A percentile compares a stretch with the other conserved stretches of the same genome.
Conservation (phyloP, 2,113 vertebrate genomes). For the Seriola rivoliana region DNA sequence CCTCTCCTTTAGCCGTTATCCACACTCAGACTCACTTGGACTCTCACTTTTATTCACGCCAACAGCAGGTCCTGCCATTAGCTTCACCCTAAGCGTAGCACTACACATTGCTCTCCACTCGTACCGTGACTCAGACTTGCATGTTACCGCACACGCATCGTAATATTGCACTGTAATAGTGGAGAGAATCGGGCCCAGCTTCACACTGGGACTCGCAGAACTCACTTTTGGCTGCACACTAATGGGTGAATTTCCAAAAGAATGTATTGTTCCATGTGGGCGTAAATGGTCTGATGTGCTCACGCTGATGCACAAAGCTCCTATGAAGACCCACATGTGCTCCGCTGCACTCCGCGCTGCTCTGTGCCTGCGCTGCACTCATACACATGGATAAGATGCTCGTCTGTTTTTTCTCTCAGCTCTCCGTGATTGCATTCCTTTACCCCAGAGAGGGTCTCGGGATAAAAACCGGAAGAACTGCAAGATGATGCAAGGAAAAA, state of each 20-base stretch:
- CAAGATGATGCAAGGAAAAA: neutral
- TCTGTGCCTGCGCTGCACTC: constrained; percentile 26
- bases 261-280: constrained; percentile 47
- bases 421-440: neutral
- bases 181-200: constrained; percentile 3
- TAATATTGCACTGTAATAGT: neutral
- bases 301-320: constrained; percentile 52
- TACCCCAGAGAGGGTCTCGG: neutral
- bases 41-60: constrained; percentile 30
- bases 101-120: constrained; percentile 3
- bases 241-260: constrained; percentile 39
- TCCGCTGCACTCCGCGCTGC: constrained; percentile 28
- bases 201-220: constrained; percentile 23
- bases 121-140: constrained; percentile 22
- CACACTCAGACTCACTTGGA: constrained; percentile 16
- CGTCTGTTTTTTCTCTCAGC: neutral
- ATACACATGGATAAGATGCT: constrained; percentile 4
- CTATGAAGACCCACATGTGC: constrained; percentile 48
- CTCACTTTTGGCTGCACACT: constrained; percentile 48
- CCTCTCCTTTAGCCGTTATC: neutral
- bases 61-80: constrained; percentile 39
- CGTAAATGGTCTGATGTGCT: constrained; percentile 59
- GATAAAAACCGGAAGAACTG: neutral
- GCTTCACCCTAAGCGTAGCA: constrained; percentile 18
- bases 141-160: neutral